Conservation (phyloP, 2,797 vertebrate species). For the Labeo calbasu region DNA sequence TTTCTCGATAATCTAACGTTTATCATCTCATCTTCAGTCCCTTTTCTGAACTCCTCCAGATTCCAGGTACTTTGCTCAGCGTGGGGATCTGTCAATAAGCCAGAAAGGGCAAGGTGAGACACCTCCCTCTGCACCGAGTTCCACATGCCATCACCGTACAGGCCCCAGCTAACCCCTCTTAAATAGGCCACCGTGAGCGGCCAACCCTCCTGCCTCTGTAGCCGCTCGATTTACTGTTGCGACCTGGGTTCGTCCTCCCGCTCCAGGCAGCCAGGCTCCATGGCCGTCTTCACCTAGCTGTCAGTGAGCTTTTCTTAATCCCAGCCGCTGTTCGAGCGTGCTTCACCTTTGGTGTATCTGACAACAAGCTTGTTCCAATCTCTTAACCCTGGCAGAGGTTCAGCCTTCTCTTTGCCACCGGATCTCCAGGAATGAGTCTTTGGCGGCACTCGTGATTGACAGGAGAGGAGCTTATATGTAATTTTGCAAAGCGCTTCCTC, state of each 20-base stretch:
- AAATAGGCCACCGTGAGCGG: slow-evolving; percentile 77
- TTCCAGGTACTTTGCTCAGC: slow-evolving; percentile 46
- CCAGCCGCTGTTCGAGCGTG: slow-evolving; percentile 59
- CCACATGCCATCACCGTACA: slow-evolving; percentile 67
- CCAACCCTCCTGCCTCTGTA: slow-evolving; percentile 62
- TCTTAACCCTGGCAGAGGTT: slow-evolving; percentile 60
- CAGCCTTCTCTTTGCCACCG: slow-evolving; percentile 61
- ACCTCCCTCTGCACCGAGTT: slow-evolving; percentile 57
- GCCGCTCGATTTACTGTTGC: slow-evolving; percentile 7
- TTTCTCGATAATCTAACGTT: neutral
- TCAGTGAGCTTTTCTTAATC: slow-evolving; percentile 58
- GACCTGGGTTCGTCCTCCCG: slow-evolving; percentile 40
- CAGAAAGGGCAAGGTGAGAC: slow-evolving; percentile 43
- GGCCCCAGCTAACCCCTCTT: slow-evolving; percentile 65
- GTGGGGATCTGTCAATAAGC: slow-evolving; percentile 73
- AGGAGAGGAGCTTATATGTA: slow-evolving; percentile 82
- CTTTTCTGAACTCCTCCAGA: slow-evolving; percentile 14
- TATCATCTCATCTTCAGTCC: slow-evolving; percentile 2
- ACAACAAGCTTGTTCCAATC: slow-evolving; percentile 66
- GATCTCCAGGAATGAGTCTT: slow-evolving; percentile 70
- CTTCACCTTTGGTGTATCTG: slow-evolving; percentile 56
- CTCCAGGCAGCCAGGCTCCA: slow-evolving; percentile 41
- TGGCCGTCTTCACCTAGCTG: slow-evolving; percentile 39
- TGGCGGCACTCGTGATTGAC: slow-evolving; percentile 72
- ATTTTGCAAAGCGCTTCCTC: slow-evolving; percentile 76